Percentiles rank a stretch among this genome's conserved stretches.
These are phyloP conservation scores for Coreoperca whiteheadi DNA, from an alignment of 2,113 vertebrate genomes.

Conservation along the genomic window DNA sequence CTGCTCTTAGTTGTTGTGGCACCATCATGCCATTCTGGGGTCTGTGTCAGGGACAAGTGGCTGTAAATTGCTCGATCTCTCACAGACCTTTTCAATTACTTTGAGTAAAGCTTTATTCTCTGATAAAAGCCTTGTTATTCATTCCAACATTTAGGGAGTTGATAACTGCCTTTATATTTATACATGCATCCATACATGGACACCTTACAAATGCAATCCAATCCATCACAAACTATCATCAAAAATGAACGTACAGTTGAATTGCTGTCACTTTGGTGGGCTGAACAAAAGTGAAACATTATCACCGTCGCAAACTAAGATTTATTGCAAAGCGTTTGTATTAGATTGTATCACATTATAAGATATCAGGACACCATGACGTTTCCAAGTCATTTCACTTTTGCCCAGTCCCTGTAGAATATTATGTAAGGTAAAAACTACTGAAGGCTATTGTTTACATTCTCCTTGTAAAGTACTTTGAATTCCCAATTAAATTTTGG, in stretches of 20 bases:
- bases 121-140: conserved; percentile 1
- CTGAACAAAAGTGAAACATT: neutral
- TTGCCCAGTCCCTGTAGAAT: neutral
- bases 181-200: neutral
- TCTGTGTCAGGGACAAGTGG: neutral
- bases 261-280: neutral
- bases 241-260: neutral
- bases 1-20: conserved; percentile 13
- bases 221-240: neutral
- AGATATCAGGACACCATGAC: neutral
- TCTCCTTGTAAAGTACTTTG: neutral
- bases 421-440: neutral
- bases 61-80: neutral
- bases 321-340: neutral
- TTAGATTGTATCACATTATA: neutral
- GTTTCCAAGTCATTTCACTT: no score
- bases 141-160: neutral
- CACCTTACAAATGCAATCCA: neutral
- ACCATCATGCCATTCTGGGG: neutral
- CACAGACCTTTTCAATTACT: neutral
- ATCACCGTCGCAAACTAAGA: neutral
- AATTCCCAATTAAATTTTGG: conserved; percentile 1
- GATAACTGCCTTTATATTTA: neutral
- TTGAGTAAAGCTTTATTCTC: neutral
- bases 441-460: conserved; percentile 3